A percentile compares a stretch with the other conserved stretches of the same genome.
Conservation (phyloP, 2,113 vertebrate species). For the Thunnus maccoyii region DNA sequence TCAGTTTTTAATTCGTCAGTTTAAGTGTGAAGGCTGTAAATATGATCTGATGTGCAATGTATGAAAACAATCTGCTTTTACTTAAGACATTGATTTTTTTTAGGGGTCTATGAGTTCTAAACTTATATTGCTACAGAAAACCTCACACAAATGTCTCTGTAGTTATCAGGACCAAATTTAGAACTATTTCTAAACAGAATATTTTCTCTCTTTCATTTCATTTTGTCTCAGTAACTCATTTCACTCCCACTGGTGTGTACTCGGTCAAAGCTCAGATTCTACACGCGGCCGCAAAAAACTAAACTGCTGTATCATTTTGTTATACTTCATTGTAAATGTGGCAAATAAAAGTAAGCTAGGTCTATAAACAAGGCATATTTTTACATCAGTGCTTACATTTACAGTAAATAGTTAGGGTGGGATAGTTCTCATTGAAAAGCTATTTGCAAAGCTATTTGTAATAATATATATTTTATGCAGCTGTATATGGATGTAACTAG, state of each 20-base stretch:
- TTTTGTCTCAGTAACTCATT: neutral
- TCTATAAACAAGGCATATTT: conserved; percentile 3
- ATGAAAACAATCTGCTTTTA: neutral
- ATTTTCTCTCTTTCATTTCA: neutral
- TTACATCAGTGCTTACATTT: conserved; percentile 14
- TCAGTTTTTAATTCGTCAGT: too few relatives aligned
- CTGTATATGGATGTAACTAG: conserved; percentile 18
- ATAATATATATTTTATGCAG: conserved; percentile 62
- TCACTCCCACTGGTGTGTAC: too few relatives aligned
- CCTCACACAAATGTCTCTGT: neutral
- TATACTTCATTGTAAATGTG: conserved; percentile 1
- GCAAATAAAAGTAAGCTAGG: conserved; percentile 24
- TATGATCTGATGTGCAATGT: too few relatives aligned
- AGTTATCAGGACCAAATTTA: neutral
- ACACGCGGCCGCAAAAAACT: neutral
- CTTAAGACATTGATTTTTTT: neutral
- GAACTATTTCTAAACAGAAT: neutral
- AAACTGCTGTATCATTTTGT: conserved; percentile 8
- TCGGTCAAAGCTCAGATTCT: neutral
- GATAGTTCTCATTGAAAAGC: conserved; percentile 4
- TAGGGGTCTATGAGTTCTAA: neutral
- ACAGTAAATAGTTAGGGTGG: neutral
- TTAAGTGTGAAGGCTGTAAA: too few relatives aligned
- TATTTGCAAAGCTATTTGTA: conserved; percentile 34
- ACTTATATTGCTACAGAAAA: too few relatives aligned